Percentiles rank a stretch among this genome's conserved stretches.
Evolutionary conservation across 2,888 invertebrate species (phyloP).

Genomic region (Calameuta idolon): DNA sequence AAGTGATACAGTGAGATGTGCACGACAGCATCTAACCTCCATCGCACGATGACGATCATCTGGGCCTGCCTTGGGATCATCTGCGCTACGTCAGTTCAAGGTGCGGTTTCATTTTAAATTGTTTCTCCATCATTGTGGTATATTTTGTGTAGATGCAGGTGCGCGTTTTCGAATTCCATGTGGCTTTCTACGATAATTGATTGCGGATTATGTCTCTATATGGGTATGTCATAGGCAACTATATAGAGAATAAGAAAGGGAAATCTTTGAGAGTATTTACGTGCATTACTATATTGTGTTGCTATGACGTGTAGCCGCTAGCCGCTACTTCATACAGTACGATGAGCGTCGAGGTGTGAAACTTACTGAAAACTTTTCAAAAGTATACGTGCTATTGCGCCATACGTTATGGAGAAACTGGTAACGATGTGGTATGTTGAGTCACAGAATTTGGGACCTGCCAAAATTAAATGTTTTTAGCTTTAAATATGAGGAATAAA

Average conservation of each 20-base stretch:
- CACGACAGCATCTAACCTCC: conserved; percentile 25
- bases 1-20: conserved; percentile 22
- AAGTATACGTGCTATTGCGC: background rate
- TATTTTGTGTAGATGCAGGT: background rate
- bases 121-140: background rate
- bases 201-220: background rate
- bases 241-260: background rate
- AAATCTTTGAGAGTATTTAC: background rate
- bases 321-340: background rate
- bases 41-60: conserved; percentile 38
- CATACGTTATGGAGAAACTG: background rate
- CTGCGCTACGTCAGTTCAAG: conserved; percentile 47
- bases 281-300: background rate
- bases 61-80: conserved; percentile 50
- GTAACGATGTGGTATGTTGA: background rate
- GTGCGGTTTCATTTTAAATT: conserved; percentile 36
- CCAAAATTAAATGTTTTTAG: background rate
- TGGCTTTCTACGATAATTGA: background rate
- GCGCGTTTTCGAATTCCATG: background rate
- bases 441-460: background rate
- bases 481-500: background rate
- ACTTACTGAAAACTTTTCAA: background rate
- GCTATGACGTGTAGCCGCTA: background rate
- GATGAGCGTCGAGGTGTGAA: background rate
- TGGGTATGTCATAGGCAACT: background rate